Evolutionary conservation across 2,888 invertebrate species (phyloP).

Genomic region (Galerucella calmariensis): DNA sequence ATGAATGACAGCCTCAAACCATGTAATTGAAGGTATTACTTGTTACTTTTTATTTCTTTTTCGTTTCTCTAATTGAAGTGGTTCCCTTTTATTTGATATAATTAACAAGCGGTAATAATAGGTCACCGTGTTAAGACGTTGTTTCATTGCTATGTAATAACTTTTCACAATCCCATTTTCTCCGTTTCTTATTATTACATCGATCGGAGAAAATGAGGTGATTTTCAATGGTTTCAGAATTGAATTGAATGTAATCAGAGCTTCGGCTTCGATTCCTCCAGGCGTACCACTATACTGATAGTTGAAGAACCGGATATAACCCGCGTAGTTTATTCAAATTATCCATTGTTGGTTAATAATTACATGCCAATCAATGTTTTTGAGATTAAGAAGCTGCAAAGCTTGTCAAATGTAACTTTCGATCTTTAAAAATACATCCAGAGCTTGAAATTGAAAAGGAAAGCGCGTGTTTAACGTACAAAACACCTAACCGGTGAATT

Average conservation of each 20-base stretch:
- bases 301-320: not conserved
- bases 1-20: conserved; percentile 30
- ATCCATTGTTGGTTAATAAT: not conserved
- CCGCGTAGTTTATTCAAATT: not conserved
- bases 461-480: too few relatives aligned
- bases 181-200: conserved; percentile 3
- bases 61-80: conserved; percentile 2
- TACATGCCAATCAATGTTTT: not conserved
- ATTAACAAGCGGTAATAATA: conserved; percentile 30
- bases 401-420: too few relatives aligned
- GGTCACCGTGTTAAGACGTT: conserved; percentile 26
- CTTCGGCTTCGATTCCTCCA: not conserved
- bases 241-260: conserved; percentile 4
- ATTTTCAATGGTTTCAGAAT: not conserved
- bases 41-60: not conserved
- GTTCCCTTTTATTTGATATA: conserved; percentile 19
- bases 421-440: not conserved
- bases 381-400: too few relatives aligned
- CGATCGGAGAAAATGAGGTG: conserved; percentile 9
- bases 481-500: too few relatives aligned
- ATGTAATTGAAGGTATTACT: conserved; percentile 25
- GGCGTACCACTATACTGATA: not conserved
- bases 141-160: conserved; percentile 4
- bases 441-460: not conserved
- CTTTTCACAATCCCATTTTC: not conserved